Percentiles rank a stretch among this genome's conserved stretches.
Evolutionary conservation across 2,797 vertebrate species (phyloP).

Genomic region (Cetoscarus ocellatus): DNA sequence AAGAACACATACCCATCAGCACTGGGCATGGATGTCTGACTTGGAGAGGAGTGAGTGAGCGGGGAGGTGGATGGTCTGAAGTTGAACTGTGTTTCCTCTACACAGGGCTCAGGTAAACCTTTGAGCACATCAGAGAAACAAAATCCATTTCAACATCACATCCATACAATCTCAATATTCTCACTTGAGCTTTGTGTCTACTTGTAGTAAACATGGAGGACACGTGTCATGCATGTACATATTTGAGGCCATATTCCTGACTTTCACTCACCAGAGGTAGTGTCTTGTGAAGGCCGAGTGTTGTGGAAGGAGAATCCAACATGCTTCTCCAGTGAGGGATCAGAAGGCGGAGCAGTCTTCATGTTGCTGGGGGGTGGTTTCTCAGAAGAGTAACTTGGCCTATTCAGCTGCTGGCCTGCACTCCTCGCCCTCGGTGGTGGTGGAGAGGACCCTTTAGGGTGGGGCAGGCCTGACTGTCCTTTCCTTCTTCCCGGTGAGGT

Average conservation of each 20-base stretch:
- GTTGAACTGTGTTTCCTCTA: conserved; percentile 85
- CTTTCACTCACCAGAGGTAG: conserved; percentile 79
- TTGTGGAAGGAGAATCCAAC: conserved; percentile 68
- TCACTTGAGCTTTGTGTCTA: background rate
- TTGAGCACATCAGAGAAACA: conserved; percentile 48
- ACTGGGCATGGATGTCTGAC: conserved; percentile 86
- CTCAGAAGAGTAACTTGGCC: conserved; percentile 30
- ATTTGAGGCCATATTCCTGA: background rate
- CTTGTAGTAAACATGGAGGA: background rate
- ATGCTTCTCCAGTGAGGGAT: conserved; percentile 62
- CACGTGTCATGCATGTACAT: background rate
- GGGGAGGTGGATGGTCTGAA: conserved; percentile 95
- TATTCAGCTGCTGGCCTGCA: conserved; percentile 41
- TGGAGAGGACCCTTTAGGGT: conserved; percentile 43
- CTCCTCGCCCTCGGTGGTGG: conserved; percentile 26
- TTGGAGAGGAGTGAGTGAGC: conserved; percentile 96
- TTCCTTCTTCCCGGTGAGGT: conserved; percentile 49
- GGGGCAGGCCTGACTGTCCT: conserved; percentile 33
- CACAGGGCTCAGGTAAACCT: conserved; percentile 63
- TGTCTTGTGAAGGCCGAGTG: conserved; percentile 33
- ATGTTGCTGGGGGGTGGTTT: conserved; percentile 24
- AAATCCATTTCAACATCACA: background rate
- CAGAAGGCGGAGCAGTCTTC: conserved; percentile 17
- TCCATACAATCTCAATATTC: background rate
- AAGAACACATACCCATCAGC: conserved; percentile 70